These are phyloP conservation scores for Hippasteria phrygiana DNA, from an alignment of 53 echinoderm and acorn worm species.

Conservation along the genomic window DNA sequence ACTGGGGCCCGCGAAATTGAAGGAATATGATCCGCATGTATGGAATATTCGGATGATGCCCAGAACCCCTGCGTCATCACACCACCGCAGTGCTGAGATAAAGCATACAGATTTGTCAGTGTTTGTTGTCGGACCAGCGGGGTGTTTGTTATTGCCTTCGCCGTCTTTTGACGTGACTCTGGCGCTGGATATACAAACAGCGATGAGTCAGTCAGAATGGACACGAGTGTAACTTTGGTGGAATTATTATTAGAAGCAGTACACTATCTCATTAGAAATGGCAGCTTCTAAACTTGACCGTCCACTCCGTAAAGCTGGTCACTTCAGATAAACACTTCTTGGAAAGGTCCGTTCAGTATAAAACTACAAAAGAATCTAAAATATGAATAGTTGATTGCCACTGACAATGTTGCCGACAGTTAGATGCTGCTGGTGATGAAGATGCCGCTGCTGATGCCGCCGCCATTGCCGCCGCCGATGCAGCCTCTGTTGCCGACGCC, in stretches of 20 bases:
- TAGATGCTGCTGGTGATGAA: no score
- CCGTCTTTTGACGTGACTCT: slow-evolving; percentile 20
- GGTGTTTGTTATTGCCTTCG: slow-evolving; percentile 46
- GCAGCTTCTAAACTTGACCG: background rate
- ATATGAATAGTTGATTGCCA: no score
- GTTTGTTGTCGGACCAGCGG: slow-evolving; percentile 51
- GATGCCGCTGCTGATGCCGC: no score
- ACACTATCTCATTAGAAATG: background rate
- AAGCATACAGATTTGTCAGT: slow-evolving; percentile 52
- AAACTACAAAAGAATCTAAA: no score
- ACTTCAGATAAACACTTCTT: no score
- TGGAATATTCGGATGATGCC: slow-evolving; percentile 6
- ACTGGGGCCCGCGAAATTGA: slow-evolving; percentile 17
- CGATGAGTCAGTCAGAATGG: slow-evolving; percentile 43
- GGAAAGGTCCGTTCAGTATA: no score
- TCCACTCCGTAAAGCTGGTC: background rate
- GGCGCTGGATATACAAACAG: slow-evolving; percentile 16
- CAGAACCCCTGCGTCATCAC: background rate
- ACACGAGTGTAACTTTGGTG: background rate
- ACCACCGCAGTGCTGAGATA: slow-evolving; percentile 2
- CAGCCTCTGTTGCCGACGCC: no score
- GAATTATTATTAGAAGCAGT: background rate
- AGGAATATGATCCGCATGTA: slow-evolving; percentile 31
- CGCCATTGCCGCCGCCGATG: no score
- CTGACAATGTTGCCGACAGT: no score